Evolutionary conservation across 1,140 invertebrate species (phyloP).

Genomic region (Drosophila tani): DNA sequence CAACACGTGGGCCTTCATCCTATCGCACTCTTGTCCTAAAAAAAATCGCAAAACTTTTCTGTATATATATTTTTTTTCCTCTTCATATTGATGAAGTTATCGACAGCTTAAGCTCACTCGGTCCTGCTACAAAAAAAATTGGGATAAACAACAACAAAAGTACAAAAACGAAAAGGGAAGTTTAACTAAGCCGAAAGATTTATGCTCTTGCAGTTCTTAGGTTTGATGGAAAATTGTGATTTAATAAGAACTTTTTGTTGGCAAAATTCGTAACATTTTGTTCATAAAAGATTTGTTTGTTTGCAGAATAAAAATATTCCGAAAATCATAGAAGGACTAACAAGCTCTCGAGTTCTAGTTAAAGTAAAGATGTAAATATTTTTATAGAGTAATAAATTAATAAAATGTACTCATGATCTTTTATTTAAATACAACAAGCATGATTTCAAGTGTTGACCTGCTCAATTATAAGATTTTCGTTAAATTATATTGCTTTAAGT

Average conservation of each 20-base stretch:
- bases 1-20: conserved; percentile 50
- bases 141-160: conserved; percentile 22
- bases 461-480: too few relatives aligned
- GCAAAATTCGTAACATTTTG: too few relatives aligned
- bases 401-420: not conserved
- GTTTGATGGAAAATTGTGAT: not conserved
- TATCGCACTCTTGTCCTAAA: not conserved
- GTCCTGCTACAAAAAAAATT: conserved; percentile 28
- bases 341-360: too few relatives aligned
- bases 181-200: not conserved
- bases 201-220: not conserved
- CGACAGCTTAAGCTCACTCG: conserved; percentile 60
- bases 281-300: too few relatives aligned
- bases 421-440: not conserved
- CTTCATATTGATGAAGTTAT: conserved; percentile 77
- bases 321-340: too few relatives aligned
- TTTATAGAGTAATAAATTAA: too few relatives aligned
- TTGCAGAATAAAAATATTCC: too few relatives aligned
- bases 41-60: conserved; percentile 47
- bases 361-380: not conserved
- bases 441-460: too few relatives aligned
- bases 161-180: not conserved
- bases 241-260: not conserved
- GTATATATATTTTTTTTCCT: conserved; percentile 15
- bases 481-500: too few relatives aligned